Evolutionary conservation across 2,888 invertebrate genomes (phyloP).

Genomic region (Eilema griseolum): DNA sequence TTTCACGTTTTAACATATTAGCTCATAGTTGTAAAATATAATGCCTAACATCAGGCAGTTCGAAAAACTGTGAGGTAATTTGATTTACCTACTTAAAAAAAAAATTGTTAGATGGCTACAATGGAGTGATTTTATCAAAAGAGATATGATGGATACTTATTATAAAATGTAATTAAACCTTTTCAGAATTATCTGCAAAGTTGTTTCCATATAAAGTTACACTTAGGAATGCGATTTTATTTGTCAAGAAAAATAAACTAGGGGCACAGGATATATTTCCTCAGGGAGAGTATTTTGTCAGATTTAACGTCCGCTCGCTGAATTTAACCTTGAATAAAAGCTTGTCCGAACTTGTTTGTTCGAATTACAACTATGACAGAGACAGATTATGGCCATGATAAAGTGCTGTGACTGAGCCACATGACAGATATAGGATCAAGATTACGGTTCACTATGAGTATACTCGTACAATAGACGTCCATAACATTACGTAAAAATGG

Average conservation of each 20-base stretch:
- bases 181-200: neutral
- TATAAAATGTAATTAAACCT: constrained; percentile 17
- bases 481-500: constrained; percentile 9
- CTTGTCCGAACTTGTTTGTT: constrained; percentile 29
- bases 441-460: constrained; percentile 27
- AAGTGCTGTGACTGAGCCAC: constrained; percentile 42
- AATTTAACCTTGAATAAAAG: constrained; percentile 22
- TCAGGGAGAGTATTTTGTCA: constrained; percentile 29
- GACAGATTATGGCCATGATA: constrained; percentile 46
- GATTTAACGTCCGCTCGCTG: constrained; percentile 22
- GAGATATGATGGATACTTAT: neutral
- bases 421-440: constrained; percentile 51
- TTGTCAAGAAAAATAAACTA: constrained; percentile 19
- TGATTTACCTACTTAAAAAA: neutral
- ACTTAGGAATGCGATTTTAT: constrained; percentile 30
- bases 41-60: neutral
- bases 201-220: neutral
- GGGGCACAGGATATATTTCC: constrained; percentile 30
- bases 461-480: constrained; percentile 17
- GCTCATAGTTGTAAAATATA: neutral
- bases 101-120: neutral
- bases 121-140: neutral
- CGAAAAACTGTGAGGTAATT: neutral
- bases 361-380: constrained; percentile 38
- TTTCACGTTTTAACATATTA: neutral